Base-by-base conservation (phyloP, 1,140 invertebrate species). In the Idris sp. region DNA sequence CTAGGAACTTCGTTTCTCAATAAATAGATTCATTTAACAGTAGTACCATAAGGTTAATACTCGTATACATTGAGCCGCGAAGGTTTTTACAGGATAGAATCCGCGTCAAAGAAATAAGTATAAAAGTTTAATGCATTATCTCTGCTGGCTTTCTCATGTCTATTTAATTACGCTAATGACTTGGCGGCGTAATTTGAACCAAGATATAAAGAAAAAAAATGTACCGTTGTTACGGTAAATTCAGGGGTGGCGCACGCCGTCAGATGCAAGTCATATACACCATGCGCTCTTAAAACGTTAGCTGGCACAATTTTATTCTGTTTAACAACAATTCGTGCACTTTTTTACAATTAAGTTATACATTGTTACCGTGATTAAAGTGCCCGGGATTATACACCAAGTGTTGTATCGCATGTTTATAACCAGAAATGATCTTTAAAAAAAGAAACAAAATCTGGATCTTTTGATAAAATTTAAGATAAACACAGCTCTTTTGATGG, bases 91-190 rank as follows among this genome's bases (percentile, higher is more conserved):
- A 19, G 13, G 28, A 0, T 31, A 13, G 22, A 2, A 40, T 31
- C 5, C 5, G 13, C 49, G 35, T 33, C 11, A 48, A 22, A 30
- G 26, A 40, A 44, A 54, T 44, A 33, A 15, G 31, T 51, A 41
- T 53, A 54, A 54, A 59, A 56, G 31, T 35, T 14, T 33, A 53
- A 31, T 28, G 67, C 18, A 62, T 72, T 73, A 64, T 73, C 59
- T 58, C 28, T 8, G 22, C 35, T 44, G 18, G 49, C 16, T 65
- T 73, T 73, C 69, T 59, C 59, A 73, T 73, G 59, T 64, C 69
- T 64, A 73, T 64, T 73, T 65, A 65, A 73, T 73, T 65, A 73
- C 51, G 59, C 53, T 73, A 73, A 73, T 73, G 69, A 73, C 59
- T 65, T 36, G 30, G 36, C 69, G 53, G 53, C 49, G 69, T 59